Percentiles rank a stretch among this genome's conserved stretches.
These are phyloP conservation scores for Hylaeus anthracinus DNA, from an alignment of 1,140 invertebrate genomes.

Conservation along the genomic window DNA sequence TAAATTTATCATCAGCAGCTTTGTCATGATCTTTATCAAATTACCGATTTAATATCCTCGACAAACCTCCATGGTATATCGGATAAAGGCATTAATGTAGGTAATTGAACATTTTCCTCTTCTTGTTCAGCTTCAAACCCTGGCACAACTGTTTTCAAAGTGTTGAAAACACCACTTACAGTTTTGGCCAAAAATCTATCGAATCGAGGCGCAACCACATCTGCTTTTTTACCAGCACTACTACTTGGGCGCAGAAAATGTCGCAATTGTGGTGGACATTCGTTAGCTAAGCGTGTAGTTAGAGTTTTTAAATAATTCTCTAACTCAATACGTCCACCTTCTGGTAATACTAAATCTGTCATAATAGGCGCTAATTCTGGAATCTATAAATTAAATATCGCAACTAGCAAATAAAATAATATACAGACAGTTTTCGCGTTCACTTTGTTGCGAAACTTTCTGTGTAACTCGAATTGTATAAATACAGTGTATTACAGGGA, in stretches of 20 bases:
- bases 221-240: conserved; percentile 73
- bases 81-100: conserved; percentile 75
- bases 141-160: conserved; percentile 75
- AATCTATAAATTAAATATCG: conserved; percentile 45
- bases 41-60: conserved; percentile 74
- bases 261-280: conserved; percentile 71
- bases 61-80: conserved; percentile 78
- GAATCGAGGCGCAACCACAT: conserved; percentile 72
- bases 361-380: conserved; percentile 68
- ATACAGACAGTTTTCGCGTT: neutral
- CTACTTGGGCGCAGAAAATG: conserved; percentile 75
- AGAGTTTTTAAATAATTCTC: conserved; percentile 73
- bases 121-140: conserved; percentile 77
- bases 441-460: no score
- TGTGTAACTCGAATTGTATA: no score
- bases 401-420: conserved; percentile 11
- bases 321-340: conserved; percentile 74
- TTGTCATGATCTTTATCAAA: neutral
- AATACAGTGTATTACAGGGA: no score
- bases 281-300: conserved; percentile 70
- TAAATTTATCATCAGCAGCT: neutral
- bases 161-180: conserved; percentile 76
- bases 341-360: conserved; percentile 71
- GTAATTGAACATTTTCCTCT: conserved; percentile 68
- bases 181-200: conserved; percentile 77